Base-by-base conservation (phyloP, 2,797 vertebrate genomes). In the Aselliscus stoliczkanus region DNA sequence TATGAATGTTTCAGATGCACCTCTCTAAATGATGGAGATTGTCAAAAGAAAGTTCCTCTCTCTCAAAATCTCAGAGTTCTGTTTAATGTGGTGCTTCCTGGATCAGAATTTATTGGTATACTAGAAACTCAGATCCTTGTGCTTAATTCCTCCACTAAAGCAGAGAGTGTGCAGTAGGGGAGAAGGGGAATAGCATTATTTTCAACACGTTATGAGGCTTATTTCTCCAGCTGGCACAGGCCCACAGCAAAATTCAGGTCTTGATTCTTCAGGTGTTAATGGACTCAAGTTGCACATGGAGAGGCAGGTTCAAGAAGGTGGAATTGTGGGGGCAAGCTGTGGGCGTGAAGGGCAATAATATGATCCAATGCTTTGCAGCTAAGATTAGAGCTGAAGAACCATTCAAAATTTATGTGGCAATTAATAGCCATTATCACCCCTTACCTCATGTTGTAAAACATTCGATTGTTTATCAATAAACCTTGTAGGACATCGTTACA, bases 401-500 rank as follows among this genome's bases (percentile, higher is more conserved):
- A 29, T 73, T 94, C 72, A 85, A 44, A 94, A 79, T 85, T 69
- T 80, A 90, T 44, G 64, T 62, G 89, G 31, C 60, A 93, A 56
- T 88, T 93, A 85, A 69, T 88, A 94, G 14, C 15, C 44, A 73
- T 87, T 34, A 76, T 86, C 29, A 70, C 8, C 21, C 12, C 21
- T 83, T 8, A 8, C 29, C 7, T 31, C 12, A 34, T 15, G 17
- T 84, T 2, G 0, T 93, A 77, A 92, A 95, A 62, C 0, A 0
- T 65, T 94, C 62, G 88, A 56, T 58, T 90, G 73, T 87, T 88
- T 69, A 94, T 91, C 77, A 93, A 13, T 8, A 80, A 93, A 56
- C 31, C 83, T 95, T 89, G 44, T 18, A 81, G 47, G 54, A 60
- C 60, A 37, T 85, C 70, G 54, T 85, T 73, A 62, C 27, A 56